Evolutionary conservation across 2,888 invertebrate species (phyloP).

Genomic region (Anthrax anthrax): DNA sequence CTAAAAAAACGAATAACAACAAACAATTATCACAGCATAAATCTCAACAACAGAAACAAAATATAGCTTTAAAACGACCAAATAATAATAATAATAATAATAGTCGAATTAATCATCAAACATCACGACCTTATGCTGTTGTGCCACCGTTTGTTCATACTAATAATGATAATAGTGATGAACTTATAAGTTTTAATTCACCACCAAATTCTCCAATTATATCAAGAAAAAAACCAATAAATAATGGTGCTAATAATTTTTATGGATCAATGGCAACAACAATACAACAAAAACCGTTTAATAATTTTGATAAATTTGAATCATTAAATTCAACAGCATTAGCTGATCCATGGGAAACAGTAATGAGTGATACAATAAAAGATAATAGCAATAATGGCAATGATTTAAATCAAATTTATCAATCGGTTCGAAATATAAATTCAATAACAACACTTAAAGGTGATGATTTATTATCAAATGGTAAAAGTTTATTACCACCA

Average conservation of each 20-base stretch:
- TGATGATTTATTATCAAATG: conserved; percentile 43
- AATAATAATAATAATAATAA: neutral
- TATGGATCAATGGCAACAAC: conserved; percentile 59
- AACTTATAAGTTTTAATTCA: conserved; percentile 54
- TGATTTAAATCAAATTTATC: conserved; percentile 6
- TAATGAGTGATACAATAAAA: neutral
- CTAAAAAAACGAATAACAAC: conserved; percentile 5
- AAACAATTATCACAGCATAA: conserved; percentile 6
- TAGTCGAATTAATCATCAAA: neutral
- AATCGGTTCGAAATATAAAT: conserved; percentile 24
- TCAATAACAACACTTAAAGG: conserved; percentile 33
- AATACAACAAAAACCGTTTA: conserved; percentile 39
- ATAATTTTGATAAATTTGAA: too few relatives aligned
- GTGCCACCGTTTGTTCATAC: neutral
- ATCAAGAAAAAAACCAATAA: conserved; percentile 57
- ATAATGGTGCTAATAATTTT: conserved; percentile 59
- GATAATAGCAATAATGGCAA: neutral
- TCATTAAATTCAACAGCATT: conserved; percentile 60
- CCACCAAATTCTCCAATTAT: conserved; percentile 63
- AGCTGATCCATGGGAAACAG: conserved; percentile 37
- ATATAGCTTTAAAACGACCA: neutral
- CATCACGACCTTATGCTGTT: neutral
- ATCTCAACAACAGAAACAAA: neutral
- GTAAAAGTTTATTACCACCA: conserved; percentile 35
- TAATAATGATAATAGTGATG: conserved; percentile 22